These are phyloP conservation scores for Pipa parva DNA, from an alignment of 2,113 vertebrate species.

Conservation along the genomic window DNA sequence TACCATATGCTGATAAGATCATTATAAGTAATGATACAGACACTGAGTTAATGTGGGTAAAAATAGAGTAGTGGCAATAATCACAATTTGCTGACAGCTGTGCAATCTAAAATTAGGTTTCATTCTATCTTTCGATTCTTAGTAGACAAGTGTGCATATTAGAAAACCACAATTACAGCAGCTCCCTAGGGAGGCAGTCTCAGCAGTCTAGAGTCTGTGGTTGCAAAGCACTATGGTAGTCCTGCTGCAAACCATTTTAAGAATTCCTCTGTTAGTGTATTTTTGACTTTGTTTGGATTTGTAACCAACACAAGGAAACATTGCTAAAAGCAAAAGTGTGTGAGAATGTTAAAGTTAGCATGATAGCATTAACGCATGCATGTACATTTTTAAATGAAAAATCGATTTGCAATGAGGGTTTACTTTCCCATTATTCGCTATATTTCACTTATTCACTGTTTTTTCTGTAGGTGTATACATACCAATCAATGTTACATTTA, in stretches of 20 bases:
- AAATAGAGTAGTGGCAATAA: slow-evolving; percentile 31
- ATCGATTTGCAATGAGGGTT: no score
- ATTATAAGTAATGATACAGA: slow-evolving; percentile 16
- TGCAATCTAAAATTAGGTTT: slow-evolving; percentile 31
- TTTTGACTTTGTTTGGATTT: slow-evolving; percentile 6
- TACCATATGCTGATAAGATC: neutral
- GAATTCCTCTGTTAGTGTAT: slow-evolving; percentile 7
- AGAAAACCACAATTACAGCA: slow-evolving; percentile 30
- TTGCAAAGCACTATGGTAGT: neutral
- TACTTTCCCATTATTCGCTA: no score
- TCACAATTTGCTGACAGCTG: slow-evolving; percentile 29
- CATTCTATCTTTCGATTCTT: slow-evolving; percentile 33
- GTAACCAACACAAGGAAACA: neutral
- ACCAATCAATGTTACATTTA: no score
- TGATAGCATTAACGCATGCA: no score
- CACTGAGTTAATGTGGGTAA: slow-evolving; percentile 24
- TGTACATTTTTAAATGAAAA: no score
- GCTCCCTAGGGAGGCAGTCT: slow-evolving; percentile 19
- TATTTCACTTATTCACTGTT: no score
- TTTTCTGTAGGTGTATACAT: no score
- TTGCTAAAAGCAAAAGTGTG: neutral
- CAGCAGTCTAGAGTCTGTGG: slow-evolving; percentile 9
- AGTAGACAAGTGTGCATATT: slow-evolving; percentile 38
- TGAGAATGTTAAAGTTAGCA: no score
- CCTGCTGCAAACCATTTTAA: slow-evolving; percentile 12